phyloP scores from a whole-genome alignment of 2,888 invertebrate genomes.

The Stictocephala bisonia region DNA sequence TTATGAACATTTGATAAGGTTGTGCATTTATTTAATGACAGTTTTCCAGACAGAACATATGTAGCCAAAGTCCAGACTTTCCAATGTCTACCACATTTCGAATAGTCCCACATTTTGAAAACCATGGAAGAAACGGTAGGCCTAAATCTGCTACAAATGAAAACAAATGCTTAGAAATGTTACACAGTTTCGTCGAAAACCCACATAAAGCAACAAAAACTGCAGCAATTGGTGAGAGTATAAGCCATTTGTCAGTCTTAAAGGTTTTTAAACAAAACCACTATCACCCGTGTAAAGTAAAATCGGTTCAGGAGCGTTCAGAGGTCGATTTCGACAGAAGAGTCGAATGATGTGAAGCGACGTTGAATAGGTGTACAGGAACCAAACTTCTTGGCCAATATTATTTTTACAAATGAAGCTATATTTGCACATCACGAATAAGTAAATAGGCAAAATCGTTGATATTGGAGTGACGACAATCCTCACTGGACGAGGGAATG shows the following conservation, averaged over 20 bases:
- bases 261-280: slow-evolving; percentile 26
- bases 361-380: background rate
- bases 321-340: slow-evolving; percentile 35
- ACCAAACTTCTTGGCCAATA: slow-evolving; percentile 27
- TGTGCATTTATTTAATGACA: background rate
- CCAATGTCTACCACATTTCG: background rate
- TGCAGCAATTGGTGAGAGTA: background rate
- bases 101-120: slow-evolving; percentile 13
- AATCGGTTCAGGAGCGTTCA: slow-evolving; percentile 26
- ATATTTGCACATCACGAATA: slow-evolving; percentile 26
- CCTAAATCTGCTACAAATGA: slow-evolving; percentile 19
- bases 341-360: slow-evolving; percentile 8
- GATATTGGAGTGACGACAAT: slow-evolving; percentile 41
- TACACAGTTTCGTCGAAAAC: slow-evolving; percentile 14
- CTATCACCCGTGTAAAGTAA: slow-evolving; percentile 28
- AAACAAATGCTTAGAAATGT: background rate
- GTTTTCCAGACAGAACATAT: background rate
- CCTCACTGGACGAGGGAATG: slow-evolving; percentile 30
- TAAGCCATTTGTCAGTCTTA: slow-evolving; percentile 8
- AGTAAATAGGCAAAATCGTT: slow-evolving; percentile 42
- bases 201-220: slow-evolving; percentile 1
- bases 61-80: no score
- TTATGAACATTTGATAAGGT: slow-evolving; percentile 2
- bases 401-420: slow-evolving; percentile 44
- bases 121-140: slow-evolving; percentile 18